phyloP scores from a whole-genome alignment of 2,888 invertebrate species.

The Drosophila diplacantha region DNA sequence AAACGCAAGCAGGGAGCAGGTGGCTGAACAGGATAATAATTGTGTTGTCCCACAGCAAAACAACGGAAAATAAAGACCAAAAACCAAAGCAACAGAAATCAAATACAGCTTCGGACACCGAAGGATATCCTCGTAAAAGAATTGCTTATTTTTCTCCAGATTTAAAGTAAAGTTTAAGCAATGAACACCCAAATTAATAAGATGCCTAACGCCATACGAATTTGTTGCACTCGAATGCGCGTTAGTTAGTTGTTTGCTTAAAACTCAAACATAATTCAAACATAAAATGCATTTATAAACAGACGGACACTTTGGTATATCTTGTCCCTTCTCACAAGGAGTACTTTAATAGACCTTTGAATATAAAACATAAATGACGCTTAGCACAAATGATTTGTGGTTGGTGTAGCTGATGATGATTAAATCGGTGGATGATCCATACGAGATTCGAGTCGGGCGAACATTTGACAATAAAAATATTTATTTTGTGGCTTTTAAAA shows the following conservation, averaged over 20 bases:
- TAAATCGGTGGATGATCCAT: constrained; percentile 9
- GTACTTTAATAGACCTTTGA: neutral
- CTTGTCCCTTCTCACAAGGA: neutral
- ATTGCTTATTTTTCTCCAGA: too few relatives aligned
- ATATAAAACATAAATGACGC: neutral
- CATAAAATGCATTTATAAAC: neutral
- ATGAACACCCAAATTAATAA: neutral
- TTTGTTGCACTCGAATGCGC: too few relatives aligned
- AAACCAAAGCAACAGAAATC: neutral
- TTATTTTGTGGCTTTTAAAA: constrained; percentile 19
- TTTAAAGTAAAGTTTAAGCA: too few relatives aligned
- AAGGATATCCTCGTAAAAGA: constrained; percentile 2
- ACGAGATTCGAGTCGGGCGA: constrained; percentile 16
- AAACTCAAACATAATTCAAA: neutral
- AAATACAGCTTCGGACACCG: constrained; percentile 7
- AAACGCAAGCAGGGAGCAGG: constrained; percentile 27
- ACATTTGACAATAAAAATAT: constrained; percentile 34
- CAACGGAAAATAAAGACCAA: constrained; percentile 2
- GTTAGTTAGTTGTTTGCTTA: too few relatives aligned
- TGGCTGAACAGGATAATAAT: constrained; percentile 25
- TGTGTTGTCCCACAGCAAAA: constrained; percentile 35
- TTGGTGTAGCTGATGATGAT: constrained; percentile 7
- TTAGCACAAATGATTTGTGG: constrained; percentile 22
- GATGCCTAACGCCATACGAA: neutral
- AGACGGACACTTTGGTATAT: neutral